A percentile compares a stretch with the other conserved stretches of the same genome.
Evolutionary conservation across 2,888 invertebrate species (phyloP).

Genomic region (Eupithecia exiguata): DNA sequence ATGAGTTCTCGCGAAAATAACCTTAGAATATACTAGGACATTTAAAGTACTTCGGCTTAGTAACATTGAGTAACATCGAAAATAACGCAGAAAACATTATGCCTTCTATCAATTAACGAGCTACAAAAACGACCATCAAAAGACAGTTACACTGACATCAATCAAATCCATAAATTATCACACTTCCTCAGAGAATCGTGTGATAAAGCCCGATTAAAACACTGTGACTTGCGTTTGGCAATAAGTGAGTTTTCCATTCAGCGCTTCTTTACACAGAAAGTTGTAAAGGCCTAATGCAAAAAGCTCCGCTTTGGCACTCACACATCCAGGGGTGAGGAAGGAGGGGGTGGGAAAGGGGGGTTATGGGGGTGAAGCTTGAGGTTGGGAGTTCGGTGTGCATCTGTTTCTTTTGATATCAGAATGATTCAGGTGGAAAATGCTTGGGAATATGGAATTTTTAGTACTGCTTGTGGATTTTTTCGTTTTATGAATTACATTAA

Average conservation of each 20-base stretch:
- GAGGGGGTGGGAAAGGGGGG: constrained; percentile 1
- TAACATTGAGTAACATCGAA: not conserved
- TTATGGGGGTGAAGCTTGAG: constrained; percentile 10
- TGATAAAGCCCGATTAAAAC: constrained; percentile 10
- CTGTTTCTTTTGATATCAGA: constrained; percentile 23
- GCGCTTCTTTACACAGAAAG: constrained; percentile 50
- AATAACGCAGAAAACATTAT: not conserved
- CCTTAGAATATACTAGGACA: no score
- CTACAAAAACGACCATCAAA: not conserved
- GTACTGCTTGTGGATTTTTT: not conserved
- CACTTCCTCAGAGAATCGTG: not conserved
- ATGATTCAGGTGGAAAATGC: constrained; percentile 12
- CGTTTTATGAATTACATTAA: not conserved
- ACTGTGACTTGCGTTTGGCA: constrained; percentile 14
- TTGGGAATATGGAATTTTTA: not conserved
- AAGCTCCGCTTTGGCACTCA: constrained; percentile 55
- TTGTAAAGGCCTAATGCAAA: constrained; percentile 61
- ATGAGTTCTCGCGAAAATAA: no score
- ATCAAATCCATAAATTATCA: not conserved
- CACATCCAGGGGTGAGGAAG: constrained; percentile 5
- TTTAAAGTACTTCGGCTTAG: not conserved
- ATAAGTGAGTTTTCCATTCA: constrained; percentile 30
- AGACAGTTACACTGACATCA: not conserved
- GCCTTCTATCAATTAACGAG: not conserved
- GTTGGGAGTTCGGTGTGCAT: constrained; percentile 10